Percentiles rank a stretch among this genome's conserved stretches.
phyloP scores from a whole-genome alignment of 2,113 vertebrate genomes.

The Clarias gariepinus region DNA sequence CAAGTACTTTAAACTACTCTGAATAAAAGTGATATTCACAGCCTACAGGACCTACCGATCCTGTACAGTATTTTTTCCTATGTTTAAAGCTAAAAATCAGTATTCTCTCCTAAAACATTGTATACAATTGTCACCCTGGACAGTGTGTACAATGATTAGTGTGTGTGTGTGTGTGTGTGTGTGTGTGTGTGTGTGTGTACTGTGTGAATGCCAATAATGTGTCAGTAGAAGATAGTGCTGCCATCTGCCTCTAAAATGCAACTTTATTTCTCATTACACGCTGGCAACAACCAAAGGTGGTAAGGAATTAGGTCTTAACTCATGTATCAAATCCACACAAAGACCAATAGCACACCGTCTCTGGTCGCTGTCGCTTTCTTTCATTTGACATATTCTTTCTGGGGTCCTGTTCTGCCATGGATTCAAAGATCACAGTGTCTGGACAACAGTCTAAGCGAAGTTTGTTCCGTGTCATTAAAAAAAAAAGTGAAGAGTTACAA shows the following conservation, averaged over 20 bases:
- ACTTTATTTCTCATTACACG: constrained; percentile 79
- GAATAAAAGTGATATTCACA: neutral
- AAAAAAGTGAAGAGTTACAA: too few species aligned
- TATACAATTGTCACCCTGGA: constrained; percentile 13
- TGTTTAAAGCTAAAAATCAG: neutral
- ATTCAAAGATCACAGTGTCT: constrained; percentile 53
- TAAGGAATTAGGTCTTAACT: constrained; percentile 75
- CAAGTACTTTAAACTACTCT: neutral
- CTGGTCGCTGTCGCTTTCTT: constrained; percentile 49
- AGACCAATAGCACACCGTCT: constrained; percentile 48
- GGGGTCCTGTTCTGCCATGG: constrained; percentile 63
- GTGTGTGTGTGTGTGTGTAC: constrained; percentile 13
- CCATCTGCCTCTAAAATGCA: constrained; percentile 65
- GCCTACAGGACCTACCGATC: neutral
- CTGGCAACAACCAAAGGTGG: constrained; percentile 79
- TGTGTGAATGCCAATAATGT: constrained; percentile 48
- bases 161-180: constrained; percentile 8
- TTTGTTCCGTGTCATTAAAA: neutral
- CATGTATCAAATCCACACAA: constrained; percentile 58
- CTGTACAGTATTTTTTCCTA: neutral
- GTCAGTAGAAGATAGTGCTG: constrained; percentile 54
- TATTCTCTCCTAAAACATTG: neutral
- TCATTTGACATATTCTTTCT: constrained; percentile 39
- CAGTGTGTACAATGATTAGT: constrained; percentile 10
- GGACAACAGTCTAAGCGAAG: neutral